These are phyloP conservation scores for Eupeodes luniger DNA, from an alignment of 2,888 invertebrate species.

Conservation along the genomic window DNA sequence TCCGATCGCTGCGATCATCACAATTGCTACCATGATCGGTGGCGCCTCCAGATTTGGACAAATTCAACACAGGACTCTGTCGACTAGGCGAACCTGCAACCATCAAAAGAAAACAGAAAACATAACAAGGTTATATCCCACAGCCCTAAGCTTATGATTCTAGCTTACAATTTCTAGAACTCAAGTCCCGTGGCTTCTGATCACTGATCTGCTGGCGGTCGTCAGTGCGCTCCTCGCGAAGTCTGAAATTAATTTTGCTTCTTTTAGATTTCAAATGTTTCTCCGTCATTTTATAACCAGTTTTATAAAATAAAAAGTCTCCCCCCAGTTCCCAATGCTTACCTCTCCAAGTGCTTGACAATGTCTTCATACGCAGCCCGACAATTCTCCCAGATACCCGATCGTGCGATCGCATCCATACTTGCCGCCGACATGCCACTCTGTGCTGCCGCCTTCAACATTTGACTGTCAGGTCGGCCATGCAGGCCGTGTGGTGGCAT, in stretches of 20 bases:
- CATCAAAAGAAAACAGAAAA: slow-evolving; percentile 45
- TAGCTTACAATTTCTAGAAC: slow-evolving; percentile 92
- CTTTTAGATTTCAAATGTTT: slow-evolving; percentile 71
- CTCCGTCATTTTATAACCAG: slow-evolving; percentile 26
- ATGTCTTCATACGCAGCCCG: slow-evolving; percentile 97
- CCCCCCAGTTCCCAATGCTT: slow-evolving; percentile 83
- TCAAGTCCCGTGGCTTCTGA: slow-evolving; percentile 92
- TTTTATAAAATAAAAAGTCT: not conserved
- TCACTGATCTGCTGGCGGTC: slow-evolving; percentile 93
- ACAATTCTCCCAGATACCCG: slow-evolving; percentile 97
- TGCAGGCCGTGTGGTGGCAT: slow-evolving; percentile 93
- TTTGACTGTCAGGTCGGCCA: slow-evolving; percentile 89
- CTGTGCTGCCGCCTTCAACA: slow-evolving; percentile 90
- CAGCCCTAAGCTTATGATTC: not conserved
- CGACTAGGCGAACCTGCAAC: slow-evolving; percentile 90
- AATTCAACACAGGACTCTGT: slow-evolving; percentile 95
- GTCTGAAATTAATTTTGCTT: slow-evolving; percentile 85
- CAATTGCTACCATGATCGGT: slow-evolving; percentile 88
- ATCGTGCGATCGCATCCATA: slow-evolving; percentile 95
- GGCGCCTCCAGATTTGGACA: slow-evolving; percentile 93
- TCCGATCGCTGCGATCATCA: slow-evolving; percentile 87
- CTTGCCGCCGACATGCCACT: slow-evolving; percentile 89
- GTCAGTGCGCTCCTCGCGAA: slow-evolving; percentile 94
- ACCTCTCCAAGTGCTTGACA: slow-evolving; percentile 97
- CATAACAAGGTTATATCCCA: slow-evolving; percentile 46